A percentile compares a stretch with the other conserved stretches of the same genome.
Conservation (phyloP, 2,888 invertebrate species). For the Scelioninae gen. 1 region DNA sequence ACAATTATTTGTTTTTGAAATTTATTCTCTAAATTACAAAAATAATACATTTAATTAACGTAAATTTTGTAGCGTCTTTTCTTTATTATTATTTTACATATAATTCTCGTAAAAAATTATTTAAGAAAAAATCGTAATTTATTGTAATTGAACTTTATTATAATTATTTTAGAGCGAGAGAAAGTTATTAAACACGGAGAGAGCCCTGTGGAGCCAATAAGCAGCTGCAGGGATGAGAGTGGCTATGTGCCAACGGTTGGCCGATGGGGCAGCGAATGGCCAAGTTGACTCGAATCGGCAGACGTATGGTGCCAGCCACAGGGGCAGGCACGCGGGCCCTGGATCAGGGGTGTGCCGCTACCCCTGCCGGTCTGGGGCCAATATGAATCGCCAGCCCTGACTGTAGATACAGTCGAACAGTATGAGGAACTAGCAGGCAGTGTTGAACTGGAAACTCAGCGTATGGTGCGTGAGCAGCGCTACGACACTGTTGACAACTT, state of each 20-base stretch:
- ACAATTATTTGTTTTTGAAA: no score
- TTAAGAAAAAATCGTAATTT: no score
- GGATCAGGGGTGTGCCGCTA: constrained; percentile 89
- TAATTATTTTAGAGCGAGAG: constrained; percentile 82
- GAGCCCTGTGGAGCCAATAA: constrained; percentile 85
- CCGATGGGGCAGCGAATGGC: constrained; percentile 97
- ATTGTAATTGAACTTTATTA: no score
- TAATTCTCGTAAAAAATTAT: no score
- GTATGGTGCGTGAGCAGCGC: constrained; percentile 92
- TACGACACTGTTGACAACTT: constrained; percentile 96
- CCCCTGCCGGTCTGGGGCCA: constrained; percentile 91
- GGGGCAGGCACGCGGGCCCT: constrained; percentile 85
- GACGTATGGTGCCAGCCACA: constrained; percentile 85
- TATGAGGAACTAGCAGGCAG: constrained; percentile 92
- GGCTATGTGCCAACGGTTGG: constrained; percentile 92
- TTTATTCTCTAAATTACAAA: no score
- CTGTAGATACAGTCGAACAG: constrained; percentile 86
- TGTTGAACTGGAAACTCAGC: constrained; percentile 92
- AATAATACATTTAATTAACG: no score
- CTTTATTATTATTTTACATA: no score
- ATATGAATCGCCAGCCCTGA: constrained; percentile 85
- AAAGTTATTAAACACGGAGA: constrained; percentile 84
- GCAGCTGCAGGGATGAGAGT: constrained; percentile 86
- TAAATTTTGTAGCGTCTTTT: no score
- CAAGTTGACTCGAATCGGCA: constrained; percentile 96